phyloP scores from a whole-genome alignment of 2,797 vertebrate species.

The Tadarida brasiliensis region DNA sequence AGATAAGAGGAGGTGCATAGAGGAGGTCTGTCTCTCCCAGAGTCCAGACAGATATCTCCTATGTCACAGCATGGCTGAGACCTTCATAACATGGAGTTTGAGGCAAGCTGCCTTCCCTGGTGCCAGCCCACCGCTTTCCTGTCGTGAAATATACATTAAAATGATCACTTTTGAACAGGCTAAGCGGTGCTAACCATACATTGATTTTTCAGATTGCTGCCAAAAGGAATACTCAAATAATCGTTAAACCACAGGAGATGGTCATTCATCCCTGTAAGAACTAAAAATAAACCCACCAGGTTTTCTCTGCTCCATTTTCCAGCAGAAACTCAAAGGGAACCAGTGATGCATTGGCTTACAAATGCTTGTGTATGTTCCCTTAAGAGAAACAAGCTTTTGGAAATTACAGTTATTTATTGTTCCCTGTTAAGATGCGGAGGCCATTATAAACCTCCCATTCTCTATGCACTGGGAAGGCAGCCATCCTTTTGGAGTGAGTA shows the following conservation, averaged over 20 bases:
- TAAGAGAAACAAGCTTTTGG: slow-evolving; percentile 55
- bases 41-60: background rate
- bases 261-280: slow-evolving; percentile 41
- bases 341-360: background rate
- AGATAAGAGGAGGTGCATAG: background rate
- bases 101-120: background rate
- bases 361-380: background rate
- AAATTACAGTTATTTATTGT: slow-evolving; percentile 28
- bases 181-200: slow-evolving; percentile 77
- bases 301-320: background rate
- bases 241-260: slow-evolving; percentile 76
- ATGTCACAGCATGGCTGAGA: background rate
- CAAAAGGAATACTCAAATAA: slow-evolving; percentile 77
- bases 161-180: slow-evolving; percentile 68
- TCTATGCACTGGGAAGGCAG: background rate
- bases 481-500: background rate
- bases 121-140: background rate
- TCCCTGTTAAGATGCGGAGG: background rate
- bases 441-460: background rate
- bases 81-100: background rate
- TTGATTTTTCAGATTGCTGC: slow-evolving; percentile 82
- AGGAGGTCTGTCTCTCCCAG: background rate
- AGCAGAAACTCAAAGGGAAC: background rate
- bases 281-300: slow-evolving; percentile 47
- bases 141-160: slow-evolving; percentile 5